Conservation (phyloP, 1,140 invertebrate species). For the Oedothorax gibbosus region DNA sequence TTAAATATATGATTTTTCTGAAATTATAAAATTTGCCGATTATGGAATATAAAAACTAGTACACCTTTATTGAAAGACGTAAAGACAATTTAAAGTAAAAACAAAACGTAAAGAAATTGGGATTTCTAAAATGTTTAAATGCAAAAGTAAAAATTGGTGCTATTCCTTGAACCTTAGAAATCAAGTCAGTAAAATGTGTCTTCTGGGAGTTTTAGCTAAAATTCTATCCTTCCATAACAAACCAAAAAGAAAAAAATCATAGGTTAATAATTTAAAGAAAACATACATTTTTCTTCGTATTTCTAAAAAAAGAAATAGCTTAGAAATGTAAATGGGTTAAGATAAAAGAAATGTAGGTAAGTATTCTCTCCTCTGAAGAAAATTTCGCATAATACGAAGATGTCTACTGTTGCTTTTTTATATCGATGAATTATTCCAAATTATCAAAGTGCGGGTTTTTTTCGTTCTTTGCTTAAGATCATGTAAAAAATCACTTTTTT, state of each 20-base stretch:
- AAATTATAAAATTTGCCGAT: too few species aligned
- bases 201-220: background rate
- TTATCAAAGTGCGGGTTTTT: background rate
- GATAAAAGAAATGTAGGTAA: constrained; percentile 7
- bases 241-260: too few species aligned
- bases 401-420: constrained; percentile 20
- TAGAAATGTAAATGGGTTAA: constrained; percentile 49
- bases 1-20: too few species aligned
- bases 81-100: too few species aligned
- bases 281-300: background rate
- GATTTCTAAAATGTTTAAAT: too few species aligned
- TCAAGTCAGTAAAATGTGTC: background rate
- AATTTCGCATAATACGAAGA: constrained; percentile 41
- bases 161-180: background rate
- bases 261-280: background rate
- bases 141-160: too few species aligned
- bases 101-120: too few species aligned
- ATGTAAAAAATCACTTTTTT: constrained; percentile 1
- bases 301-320: background rate
- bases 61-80: too few species aligned
- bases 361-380: background rate
- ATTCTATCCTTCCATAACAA: too few species aligned
- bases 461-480: background rate
- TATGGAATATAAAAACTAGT: too few species aligned
- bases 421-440: constrained; percentile 42